Base-by-base conservation (phyloP, 2,888 invertebrate species). In the Pantelozetes paolii region DNA sequence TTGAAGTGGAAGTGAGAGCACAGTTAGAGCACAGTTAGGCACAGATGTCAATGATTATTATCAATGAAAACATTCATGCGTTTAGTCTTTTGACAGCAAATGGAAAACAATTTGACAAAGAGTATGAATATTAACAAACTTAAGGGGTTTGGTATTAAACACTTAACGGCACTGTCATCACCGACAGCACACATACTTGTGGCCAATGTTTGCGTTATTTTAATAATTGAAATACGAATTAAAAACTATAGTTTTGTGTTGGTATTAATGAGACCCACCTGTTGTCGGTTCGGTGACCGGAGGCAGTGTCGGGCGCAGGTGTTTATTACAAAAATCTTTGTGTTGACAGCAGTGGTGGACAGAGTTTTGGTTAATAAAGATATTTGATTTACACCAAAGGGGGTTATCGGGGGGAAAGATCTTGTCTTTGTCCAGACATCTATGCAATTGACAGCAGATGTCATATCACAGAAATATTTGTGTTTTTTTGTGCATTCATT, bases 291-390 rank as follows among this genome's bases (percentile, higher is more conserved):
- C 86, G 83, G 85, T 62, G 62, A 32, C 85, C 82, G 86, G 72
- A 26, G 69, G 86, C 82, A 90, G 86, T 83, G 85, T 86, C 82
- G 89, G 87, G 82, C 84, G 86, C 84, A 90, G 86, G 81, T 86
- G 85, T 81, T 84, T 86, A 86, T 90, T 90, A 87, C 90, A 90
- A 88, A 87, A 88, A 79, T 83, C 81, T 85, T 86, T 85, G 82
- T 88, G 85, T 83, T 88, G 87, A 87, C 91, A 91, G 88, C 91
- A 91, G 83, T 88, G 86, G 86, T 90, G 89, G 85, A 87, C 87
- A 86, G 89, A 88, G 80, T 89, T 87, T 82, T 88, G 87, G 86
- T 89, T 89, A 85, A 86, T 86, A 54, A 18, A 54, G 85, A 86
- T 86, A 85, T 87, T 87, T 84, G 88, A 87, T 84, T 87, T 86